Evolutionary conservation across 2,797 vertebrate species (phyloP).

Genomic region (Enteromius viviparus): DNA sequence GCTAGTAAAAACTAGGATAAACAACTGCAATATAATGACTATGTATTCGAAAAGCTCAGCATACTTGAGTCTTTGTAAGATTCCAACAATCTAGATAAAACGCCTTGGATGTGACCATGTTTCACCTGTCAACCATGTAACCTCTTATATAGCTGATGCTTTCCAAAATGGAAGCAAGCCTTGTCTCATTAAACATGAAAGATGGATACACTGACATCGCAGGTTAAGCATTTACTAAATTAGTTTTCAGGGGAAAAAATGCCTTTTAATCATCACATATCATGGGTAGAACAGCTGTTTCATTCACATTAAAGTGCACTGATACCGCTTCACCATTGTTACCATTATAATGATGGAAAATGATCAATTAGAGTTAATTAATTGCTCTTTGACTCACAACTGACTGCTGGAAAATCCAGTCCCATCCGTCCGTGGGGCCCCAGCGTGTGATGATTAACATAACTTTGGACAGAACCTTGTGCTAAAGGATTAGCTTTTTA

Average conservation of each 20-base stretch:
- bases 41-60: constrained; percentile 13
- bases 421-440: constrained; percentile 59
- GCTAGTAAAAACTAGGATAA: neutral
- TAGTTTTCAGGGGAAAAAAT: constrained; percentile 58
- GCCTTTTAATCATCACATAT: constrained; percentile 70
- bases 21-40: constrained; percentile 4
- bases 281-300: constrained; percentile 76
- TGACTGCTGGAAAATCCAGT: constrained; percentile 68
- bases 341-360: constrained; percentile 82
- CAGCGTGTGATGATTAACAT: constrained; percentile 73
- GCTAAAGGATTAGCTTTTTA: constrained; percentile 74
- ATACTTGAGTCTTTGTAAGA: neutral
- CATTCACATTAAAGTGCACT: constrained; percentile 61
- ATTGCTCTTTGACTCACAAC: constrained; percentile 74
- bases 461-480: constrained; percentile 72
- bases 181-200: constrained; percentile 61
- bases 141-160: constrained; percentile 35
- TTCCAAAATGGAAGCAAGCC: constrained; percentile 52
- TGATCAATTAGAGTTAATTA: constrained; percentile 82
- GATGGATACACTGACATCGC: constrained; percentile 54
- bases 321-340: constrained; percentile 67
- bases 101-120: constrained; percentile 15
- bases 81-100: constrained; percentile 38
- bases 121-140: constrained; percentile 35
- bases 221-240: constrained; percentile 72